These are phyloP conservation scores for Amphiprion clarkii DNA, from an alignment of 2,797 vertebrate genomes.

Conservation along the genomic window DNA sequence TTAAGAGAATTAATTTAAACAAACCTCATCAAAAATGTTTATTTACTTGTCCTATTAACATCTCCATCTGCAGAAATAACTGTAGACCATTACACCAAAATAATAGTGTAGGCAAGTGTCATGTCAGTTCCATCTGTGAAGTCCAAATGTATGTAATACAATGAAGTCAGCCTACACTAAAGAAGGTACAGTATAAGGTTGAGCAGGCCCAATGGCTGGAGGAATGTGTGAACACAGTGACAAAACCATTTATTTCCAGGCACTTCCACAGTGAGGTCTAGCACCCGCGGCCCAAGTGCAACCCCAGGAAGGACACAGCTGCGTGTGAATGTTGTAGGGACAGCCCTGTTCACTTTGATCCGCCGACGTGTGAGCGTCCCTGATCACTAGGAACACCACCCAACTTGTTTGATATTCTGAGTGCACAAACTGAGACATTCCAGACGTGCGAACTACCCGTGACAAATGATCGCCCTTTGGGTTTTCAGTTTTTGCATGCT, in stretches of 20 bases:
- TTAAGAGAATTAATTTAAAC: neutral
- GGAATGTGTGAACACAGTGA: slow-evolving; percentile 84
- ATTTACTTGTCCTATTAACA: no score
- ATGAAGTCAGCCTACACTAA: slow-evolving; percentile 45
- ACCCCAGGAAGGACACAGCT: slow-evolving; percentile 71
- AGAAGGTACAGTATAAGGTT: slow-evolving; percentile 26
- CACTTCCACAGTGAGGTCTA: slow-evolving; percentile 79
- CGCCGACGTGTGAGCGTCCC: slow-evolving; percentile 45
- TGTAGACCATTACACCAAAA: slow-evolving; percentile 6
- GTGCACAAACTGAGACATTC: slow-evolving; percentile 86
- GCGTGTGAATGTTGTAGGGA: slow-evolving; percentile 70
- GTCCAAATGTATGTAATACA: slow-evolving; percentile 20
- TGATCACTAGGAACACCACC: slow-evolving; percentile 77
- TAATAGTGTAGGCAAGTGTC: neutral
- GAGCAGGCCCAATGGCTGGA: slow-evolving; percentile 51
- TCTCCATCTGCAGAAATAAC: no score
- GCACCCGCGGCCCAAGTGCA: slow-evolving; percentile 76
- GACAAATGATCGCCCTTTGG: slow-evolving; percentile 75
- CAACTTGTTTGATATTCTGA: slow-evolving; percentile 84
- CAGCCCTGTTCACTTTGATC: slow-evolving; percentile 75
- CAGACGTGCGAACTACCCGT: slow-evolving; percentile 69
- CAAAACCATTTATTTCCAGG: slow-evolving; percentile 84
- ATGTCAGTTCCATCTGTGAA: slow-evolving; percentile 10
- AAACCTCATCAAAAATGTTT: neutral
- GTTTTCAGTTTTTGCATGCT: slow-evolving; percentile 61